These are phyloP conservation scores for Andrena fulva DNA, from an alignment of 2,888 invertebrate species.

Conservation along the genomic window DNA sequence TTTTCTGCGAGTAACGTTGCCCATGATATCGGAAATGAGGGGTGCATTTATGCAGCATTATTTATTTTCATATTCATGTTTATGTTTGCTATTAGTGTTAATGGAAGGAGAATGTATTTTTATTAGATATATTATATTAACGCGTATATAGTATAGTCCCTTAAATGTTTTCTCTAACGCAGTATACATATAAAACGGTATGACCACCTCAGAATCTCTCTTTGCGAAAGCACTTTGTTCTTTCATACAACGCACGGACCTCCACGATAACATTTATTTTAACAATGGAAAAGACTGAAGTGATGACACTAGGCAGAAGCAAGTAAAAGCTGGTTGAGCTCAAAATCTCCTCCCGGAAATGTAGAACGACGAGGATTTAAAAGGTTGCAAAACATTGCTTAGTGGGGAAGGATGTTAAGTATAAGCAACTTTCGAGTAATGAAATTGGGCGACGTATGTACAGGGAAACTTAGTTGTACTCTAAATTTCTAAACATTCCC, in stretches of 20 bases:
- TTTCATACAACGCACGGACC: neutral
- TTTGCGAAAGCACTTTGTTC: neutral
- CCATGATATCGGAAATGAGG: neutral
- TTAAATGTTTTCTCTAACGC: no score
- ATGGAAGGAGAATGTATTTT: neutral
- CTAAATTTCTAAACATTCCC: neutral
- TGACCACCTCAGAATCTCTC: neutral
- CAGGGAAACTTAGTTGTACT: neutral
- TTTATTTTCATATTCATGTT: no score
- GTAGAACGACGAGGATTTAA: slow-evolving; percentile 22
- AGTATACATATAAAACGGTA: no score
- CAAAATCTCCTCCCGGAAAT: neutral
- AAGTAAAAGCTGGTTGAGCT: neutral
- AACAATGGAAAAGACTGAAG: neutral
- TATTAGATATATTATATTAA: no score
- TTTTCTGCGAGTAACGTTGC: neutral
- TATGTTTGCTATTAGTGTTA: no score
- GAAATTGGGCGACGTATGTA: slow-evolving; percentile 10
- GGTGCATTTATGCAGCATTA: neutral
- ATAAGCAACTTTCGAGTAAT: slow-evolving; percentile 1
- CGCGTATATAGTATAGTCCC: no score
- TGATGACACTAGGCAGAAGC: neutral
- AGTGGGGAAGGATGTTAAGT: neutral
- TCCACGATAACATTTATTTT: neutral
- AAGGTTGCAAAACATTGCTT: neutral